Conservation (phyloP, 2,113 vertebrate genomes). For the Nothoprocta perdicaria region DNA sequence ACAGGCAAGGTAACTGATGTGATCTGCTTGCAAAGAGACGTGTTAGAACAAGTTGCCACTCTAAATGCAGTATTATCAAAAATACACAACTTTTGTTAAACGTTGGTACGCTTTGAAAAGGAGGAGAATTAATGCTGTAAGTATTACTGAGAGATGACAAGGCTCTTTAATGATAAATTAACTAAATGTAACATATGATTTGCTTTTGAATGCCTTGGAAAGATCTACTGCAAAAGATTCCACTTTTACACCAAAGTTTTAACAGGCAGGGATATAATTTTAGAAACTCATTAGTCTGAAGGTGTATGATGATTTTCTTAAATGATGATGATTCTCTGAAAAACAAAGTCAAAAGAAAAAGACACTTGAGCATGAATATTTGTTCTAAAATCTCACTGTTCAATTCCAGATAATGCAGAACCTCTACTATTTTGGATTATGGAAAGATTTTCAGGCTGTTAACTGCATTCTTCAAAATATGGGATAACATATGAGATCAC, state of each 20-base stretch:
- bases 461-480: background rate
- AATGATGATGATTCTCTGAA: conserved; percentile 25
- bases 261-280: conserved; percentile 19
- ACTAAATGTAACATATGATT: conserved; percentile 33
- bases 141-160: conserved; percentile 34
- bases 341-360: conserved; percentile 37
- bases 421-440: background rate
- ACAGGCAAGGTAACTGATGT: background rate
- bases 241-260: conserved; percentile 34
- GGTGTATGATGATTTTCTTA: conserved; percentile 14
- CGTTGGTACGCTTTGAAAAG: background rate
- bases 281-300: conserved; percentile 44
- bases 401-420: background rate
- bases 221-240: conserved; percentile 6
- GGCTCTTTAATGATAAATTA: background rate
- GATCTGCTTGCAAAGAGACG: background rate
- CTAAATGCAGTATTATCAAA: background rate
- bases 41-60: background rate
- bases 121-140: conserved; percentile 21
- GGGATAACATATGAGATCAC: background rate
- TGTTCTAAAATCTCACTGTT: background rate
- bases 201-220: conserved; percentile 32
- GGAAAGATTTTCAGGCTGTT: background rate
- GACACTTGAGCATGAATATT: background rate
- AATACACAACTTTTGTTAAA: background rate